Conservation (phyloP, 2,888 invertebrate species). For the Lutraria lutraria region DNA sequence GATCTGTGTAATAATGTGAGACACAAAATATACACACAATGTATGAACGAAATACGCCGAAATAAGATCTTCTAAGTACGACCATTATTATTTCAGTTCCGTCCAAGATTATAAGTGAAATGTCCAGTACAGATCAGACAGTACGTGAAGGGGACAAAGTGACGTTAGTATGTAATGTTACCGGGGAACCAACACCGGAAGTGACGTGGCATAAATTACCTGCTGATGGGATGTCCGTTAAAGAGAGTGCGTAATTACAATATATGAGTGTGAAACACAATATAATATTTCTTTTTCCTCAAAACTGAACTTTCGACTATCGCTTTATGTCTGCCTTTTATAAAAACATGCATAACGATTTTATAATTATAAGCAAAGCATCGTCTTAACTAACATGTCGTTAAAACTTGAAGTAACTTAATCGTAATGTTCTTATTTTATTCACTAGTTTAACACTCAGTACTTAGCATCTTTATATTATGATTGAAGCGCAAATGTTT, state of each 20-base stretch:
- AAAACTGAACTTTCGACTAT: background rate
- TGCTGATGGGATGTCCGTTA: conserved; percentile 67
- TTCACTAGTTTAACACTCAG: too few relatives aligned
- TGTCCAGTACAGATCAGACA: conserved; percentile 93
- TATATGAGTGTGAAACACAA: background rate
- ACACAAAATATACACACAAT: too few relatives aligned
- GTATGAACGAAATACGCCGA: background rate
- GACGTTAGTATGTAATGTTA: conserved; percentile 93
- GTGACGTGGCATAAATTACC: conserved; percentile 93
- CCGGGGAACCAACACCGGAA: conserved; percentile 93
- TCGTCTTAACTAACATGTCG: background rate
- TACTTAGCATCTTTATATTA: too few relatives aligned
- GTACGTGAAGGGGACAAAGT: conserved; percentile 98
- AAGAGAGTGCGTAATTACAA: conserved; percentile 71
- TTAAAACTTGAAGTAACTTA: too few relatives aligned
- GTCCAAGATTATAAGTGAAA: conserved; percentile 96
- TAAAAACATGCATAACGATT: too few relatives aligned
- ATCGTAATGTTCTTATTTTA: too few relatives aligned
- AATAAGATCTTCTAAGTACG: background rate
- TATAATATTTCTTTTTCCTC: background rate
- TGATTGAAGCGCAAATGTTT: background rate
- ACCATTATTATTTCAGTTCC: conserved; percentile 91
- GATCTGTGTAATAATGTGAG: too few relatives aligned
- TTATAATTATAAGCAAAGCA: background rate
- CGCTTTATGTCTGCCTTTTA: background rate